These are phyloP conservation scores for Takifugu bimaculatus DNA, from an alignment of 2,113 vertebrate species.

Conservation along the genomic window DNA sequence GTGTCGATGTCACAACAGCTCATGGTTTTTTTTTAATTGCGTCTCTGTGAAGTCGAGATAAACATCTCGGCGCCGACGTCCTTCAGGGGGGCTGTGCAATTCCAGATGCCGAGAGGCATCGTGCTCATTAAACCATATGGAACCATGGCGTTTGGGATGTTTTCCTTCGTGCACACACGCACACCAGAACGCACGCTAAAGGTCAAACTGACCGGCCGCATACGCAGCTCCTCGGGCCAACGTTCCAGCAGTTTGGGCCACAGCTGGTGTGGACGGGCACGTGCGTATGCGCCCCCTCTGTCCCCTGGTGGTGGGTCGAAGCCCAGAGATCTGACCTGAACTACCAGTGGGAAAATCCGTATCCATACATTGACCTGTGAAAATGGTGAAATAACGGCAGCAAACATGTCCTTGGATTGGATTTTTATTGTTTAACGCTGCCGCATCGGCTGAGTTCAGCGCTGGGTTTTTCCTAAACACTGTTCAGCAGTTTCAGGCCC, in stretches of 20 bases:
- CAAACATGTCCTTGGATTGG: no score
- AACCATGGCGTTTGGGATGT: conserved; percentile 20
- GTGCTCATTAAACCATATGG: conserved; percentile 60
- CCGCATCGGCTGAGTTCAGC: no score
- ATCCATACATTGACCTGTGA: no score
- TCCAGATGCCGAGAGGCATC: conserved; percentile 57
- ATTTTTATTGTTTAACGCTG: no score
- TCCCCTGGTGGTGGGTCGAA: conserved; percentile 16
- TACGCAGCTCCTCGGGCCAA: conserved; percentile 27
- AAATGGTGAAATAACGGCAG: no score
- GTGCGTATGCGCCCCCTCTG: neutral
- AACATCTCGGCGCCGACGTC: conserved; percentile 40
- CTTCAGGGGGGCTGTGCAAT: conserved; percentile 67
- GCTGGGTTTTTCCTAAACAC: conserved; percentile 47
- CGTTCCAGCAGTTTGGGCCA: conserved; percentile 25
- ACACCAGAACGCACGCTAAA: neutral
- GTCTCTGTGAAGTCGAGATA: conserved; percentile 40
- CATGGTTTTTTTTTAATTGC: neutral
- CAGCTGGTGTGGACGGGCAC: conserved; percentile 14
- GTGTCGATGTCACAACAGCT: conserved; percentile 35
- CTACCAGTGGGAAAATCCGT: neutral
- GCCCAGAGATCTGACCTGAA: conserved; percentile 6
- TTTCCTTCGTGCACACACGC: neutral
- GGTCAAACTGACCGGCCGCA: conserved; percentile 35
- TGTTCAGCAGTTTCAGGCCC: conserved; percentile 77